Base-by-base conservation (phyloP, 2,113 vertebrate species). In the Vulpes lagopus region DNA sequence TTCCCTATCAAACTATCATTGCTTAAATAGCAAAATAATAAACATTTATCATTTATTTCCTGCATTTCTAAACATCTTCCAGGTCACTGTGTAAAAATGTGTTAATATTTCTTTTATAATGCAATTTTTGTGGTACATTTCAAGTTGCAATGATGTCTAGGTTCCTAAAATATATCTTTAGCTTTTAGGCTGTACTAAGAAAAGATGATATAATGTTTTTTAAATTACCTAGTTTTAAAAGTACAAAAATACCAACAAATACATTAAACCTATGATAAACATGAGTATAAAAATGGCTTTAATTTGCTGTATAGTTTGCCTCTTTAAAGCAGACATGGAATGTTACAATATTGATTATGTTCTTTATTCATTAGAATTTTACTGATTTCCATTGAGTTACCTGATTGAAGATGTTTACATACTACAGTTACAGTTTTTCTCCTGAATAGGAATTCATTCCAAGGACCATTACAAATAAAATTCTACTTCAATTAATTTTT, bases 1-100 rank as follows among this genome's bases (percentile, higher is more conserved):
- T 65, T 85, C n/a, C 49, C 64, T 95, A 53, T 92, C 87, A 90
- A 97, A 74, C 35, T 90, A 11, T 95, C 43, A 55, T 92, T 92
- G 67, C 64, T 88, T 87, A 93, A 92, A 97, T 83, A 93, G 49
- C 14, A 98, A 85, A 97, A 80, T 57, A 96, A 80, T 87, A 73
- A 95, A 87, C 62, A 96, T 89, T 91, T 89, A 94, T 96, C 55
- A 95, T 71, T 69, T 93, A 80, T 59, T 96, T 97, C 43, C 38
- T 95, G 30, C 20, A 89, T 84, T 97, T 98, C 65, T 96, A 87
- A 98, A 65, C 20, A 74, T 89, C 53, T 96, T 67, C 60, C 57
- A 91, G 43, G 22, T 6, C 2, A 69, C 27, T 76, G 19, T 95
- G 6, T 95, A 73, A 92, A 97, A 96, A 91, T 94, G 2, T 71